Base-by-base conservation (phyloP, 2,888 invertebrate genomes). In the Podabrus alpinus region DNA sequence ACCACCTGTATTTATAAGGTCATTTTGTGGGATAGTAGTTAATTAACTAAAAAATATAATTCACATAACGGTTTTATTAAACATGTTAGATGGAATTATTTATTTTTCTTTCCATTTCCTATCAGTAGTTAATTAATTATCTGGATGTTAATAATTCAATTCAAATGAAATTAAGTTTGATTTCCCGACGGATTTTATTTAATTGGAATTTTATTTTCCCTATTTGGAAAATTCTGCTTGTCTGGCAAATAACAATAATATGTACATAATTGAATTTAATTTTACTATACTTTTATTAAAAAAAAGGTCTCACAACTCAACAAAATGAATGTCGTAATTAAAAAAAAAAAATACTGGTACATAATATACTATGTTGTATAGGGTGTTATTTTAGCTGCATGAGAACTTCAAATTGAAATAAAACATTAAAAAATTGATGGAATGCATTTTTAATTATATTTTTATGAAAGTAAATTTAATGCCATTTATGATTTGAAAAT, bases 1-100 rank as follows among this genome's bases (percentile, higher is more conserved):
- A 69, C 61, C 29, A 45, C 45, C 45, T 60, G 60, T 64, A 64
- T 64, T 64, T 64, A 64, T 64, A 64, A 64, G 64, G 64, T 64
- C 64, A 21, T 21, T 64, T 17, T 64, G 9, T 45, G 45, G 45
- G 45, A 45, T 45, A 45, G 45, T 45, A 9, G 24, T 24, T 45
- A 45, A 45, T 45, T 45, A 45, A 45, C 45, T n/a, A 2, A 45
- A 45, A 45, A 45, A n/a, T 7, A n/a, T 45, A 13, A n/a, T 45
- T 45, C 13, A n/a, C 45, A 45, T 45, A 45, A 45, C 45, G 45
- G 45, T 45, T 45, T 45, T 45, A n/a, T 45, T n/a, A 45, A 45
- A 45, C 45, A 45, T 45, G n/a, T n/a, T 45, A 45, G 45, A 45
- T 45, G 45, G 45, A 45, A 45, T 45, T 45, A 5, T 45, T n/a